Evolutionary conservation across 2,113 vertebrate genomes (phyloP).

Genomic region (Chauna torquata): DNA sequence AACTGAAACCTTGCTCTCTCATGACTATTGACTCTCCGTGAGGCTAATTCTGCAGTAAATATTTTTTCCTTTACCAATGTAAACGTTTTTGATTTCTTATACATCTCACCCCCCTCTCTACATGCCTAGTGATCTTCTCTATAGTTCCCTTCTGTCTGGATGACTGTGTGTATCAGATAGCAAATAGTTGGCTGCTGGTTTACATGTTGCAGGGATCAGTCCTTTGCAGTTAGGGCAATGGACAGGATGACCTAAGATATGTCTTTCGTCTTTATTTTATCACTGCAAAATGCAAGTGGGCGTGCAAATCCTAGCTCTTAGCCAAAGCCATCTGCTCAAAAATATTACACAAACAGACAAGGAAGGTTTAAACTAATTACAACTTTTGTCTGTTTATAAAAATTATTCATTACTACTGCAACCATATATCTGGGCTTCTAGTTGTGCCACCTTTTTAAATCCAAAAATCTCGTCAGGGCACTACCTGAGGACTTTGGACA

Average conservation of each 20-base stretch:
- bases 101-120: constrained; percentile 10
- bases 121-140: constrained; percentile 43
- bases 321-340: constrained; percentile 72
- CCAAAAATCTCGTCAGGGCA: background rate
- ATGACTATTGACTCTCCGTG: constrained; percentile 53
- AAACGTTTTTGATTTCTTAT: constrained; percentile 63
- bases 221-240: constrained; percentile 27
- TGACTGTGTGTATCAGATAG: constrained; percentile 51
- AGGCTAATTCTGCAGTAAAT: constrained; percentile 59
- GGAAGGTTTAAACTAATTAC: constrained; percentile 58
- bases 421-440: background rate
- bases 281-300: constrained; percentile 64
- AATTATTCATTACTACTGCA: constrained; percentile 6
- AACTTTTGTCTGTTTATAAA: constrained; percentile 57
- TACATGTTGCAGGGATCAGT: constrained; percentile 54
- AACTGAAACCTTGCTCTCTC: constrained; percentile 19
- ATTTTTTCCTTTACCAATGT: constrained; percentile 59
- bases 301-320: constrained; percentile 58
- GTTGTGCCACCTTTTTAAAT: background rate
- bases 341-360: constrained; percentile 61
- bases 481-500: background rate
- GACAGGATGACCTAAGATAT: constrained; percentile 46
- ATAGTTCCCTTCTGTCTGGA: constrained; percentile 59
- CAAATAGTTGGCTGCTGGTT: constrained; percentile 46
- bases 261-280: constrained; percentile 70